Percentiles rank a stretch among this genome's conserved stretches.
phyloP scores from a whole-genome alignment of 2,113 vertebrate genomes.

The Petaurus breviceps region DNA sequence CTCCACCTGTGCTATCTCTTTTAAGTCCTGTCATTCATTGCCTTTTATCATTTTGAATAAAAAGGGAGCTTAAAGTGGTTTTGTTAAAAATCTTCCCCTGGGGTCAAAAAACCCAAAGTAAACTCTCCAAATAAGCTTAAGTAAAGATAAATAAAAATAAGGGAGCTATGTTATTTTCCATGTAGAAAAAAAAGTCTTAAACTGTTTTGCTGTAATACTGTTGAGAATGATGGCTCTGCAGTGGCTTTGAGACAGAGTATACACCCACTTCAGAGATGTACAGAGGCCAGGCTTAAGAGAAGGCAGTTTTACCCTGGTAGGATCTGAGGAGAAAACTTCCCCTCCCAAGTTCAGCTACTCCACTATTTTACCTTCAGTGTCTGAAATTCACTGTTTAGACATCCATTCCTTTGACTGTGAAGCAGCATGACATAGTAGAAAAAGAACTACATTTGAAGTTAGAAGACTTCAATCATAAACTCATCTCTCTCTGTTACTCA shows the following conservation, averaged over 20 bases:
- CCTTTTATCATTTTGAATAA: slow-evolving; percentile 74
- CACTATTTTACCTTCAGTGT: neutral
- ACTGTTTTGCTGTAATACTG: neutral
- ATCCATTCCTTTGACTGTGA: neutral
- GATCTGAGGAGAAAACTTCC: neutral
- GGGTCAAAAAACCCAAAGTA: slow-evolving; percentile 30
- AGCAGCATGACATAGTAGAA: neutral
- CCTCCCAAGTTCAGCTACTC: neutral
- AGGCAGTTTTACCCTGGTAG: neutral
- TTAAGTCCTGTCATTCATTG: slow-evolving; percentile 36
- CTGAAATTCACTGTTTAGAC: neutral
- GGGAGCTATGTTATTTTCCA: slow-evolving; percentile 56
- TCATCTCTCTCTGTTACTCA: neutral
- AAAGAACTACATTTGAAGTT: neutral
- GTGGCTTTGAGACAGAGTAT: slow-evolving; percentile 23
- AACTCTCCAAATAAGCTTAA: slow-evolving; percentile 70
- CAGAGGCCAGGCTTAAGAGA: neutral
- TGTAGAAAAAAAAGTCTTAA: slow-evolving; percentile 22
- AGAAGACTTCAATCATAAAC: neutral
- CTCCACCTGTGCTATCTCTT: slow-evolving; percentile 43
- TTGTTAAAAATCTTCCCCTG: slow-evolving; percentile 65
- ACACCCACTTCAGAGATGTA: slow-evolving; percentile 24
- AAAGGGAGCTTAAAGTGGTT: slow-evolving; percentile 63
- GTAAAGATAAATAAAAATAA: slow-evolving; percentile 58
- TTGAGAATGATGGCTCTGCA: slow-evolving; percentile 46